Conservation (phyloP, 2,888 invertebrate genomes). For the Ethmia dodecea region DNA sequence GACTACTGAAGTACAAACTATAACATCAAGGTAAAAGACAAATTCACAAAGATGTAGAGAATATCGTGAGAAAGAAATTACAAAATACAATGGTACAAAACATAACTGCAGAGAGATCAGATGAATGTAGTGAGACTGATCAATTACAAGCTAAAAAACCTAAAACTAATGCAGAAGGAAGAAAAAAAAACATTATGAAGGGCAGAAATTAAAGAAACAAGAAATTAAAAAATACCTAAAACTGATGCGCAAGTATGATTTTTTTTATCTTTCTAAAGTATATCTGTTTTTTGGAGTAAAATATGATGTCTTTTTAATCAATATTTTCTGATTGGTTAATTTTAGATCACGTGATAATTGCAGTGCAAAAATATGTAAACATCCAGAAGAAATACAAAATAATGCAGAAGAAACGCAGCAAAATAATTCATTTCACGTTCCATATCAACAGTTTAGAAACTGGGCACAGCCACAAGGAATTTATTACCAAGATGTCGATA, state of each 20-base stretch:
- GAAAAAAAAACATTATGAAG: slow-evolving; percentile 25
- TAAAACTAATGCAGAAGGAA: slow-evolving; percentile 27
- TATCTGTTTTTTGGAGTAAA: slow-evolving; percentile 21
- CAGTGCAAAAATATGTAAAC: slow-evolving; percentile 17
- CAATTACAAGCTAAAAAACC: slow-evolving; percentile 25
- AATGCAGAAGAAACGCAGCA: slow-evolving; percentile 6
- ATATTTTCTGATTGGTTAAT: slow-evolving; percentile 21
- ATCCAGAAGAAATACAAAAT: slow-evolving; percentile 15
- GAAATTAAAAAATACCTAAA: slow-evolving; percentile 23
- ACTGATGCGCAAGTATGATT: slow-evolving; percentile 14
- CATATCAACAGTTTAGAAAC: slow-evolving; percentile 13
- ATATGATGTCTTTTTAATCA: slow-evolving; percentile 20
- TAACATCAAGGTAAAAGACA: slow-evolving; percentile 24
- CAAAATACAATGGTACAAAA: slow-evolving; percentile 26
- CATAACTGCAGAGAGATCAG: slow-evolving; percentile 26
- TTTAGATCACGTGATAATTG: slow-evolving; percentile 18
- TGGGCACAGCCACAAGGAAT: slow-evolving; percentile 4
- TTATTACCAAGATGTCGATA: slow-evolving; percentile 5
- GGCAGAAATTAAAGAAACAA: slow-evolving; percentile 25
- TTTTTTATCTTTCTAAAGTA: slow-evolving; percentile 19
- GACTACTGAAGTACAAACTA: slow-evolving; percentile 23
- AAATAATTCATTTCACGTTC: slow-evolving; percentile 13
- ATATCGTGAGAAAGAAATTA: slow-evolving; percentile 28
- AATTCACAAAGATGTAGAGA: slow-evolving; percentile 30
- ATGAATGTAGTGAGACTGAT: slow-evolving; percentile 24